Evolutionary conservation across 1,140 invertebrate species (phyloP), one percentile per base, ranked within the genome.

Genomic region (Drosophila ficusphila): DNA sequence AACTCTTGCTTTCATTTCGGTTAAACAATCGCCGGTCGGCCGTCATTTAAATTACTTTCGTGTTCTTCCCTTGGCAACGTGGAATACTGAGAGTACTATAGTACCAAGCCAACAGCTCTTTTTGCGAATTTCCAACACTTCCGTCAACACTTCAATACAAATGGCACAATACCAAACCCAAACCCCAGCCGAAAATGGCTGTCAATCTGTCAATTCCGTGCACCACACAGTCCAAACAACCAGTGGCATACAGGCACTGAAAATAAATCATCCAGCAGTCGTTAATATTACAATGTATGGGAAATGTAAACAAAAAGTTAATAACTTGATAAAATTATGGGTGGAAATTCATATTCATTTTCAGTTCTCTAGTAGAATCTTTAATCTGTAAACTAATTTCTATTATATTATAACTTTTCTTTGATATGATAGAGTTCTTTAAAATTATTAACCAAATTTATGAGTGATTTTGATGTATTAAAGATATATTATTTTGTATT

Each of bases 121-220:
- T 77, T 89, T 89, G 68, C 75, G 74, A 85, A 79, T 77, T 71
- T 81, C 76, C 82, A 86, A 76, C 76, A 81, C 72, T 86, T 82
- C 78, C 77, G 88, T 79, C 75, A 74, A 83, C 89, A 88, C 82
- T 88, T 78, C 70, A 88, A 72, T 53, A 64, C 76, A 78, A 68
- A 68, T 76, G 52, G 48, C 42, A 73, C 46, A 44, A 25, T 31
- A 14, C 25, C 21, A 14, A 18, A 4, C 41, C 21, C 47, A 74
- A 44, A 48, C 42, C 61, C 42, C 58, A 48, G 31, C 48, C 78
- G 33, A 82, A 82, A 81, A 88, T 82, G 69, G 54, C 82, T 88
- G 82, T 82, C 82, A 88, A 88, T 88, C 82, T 88, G 74, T 88
- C 82, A 88, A 47, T 42, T 79, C 54, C 61, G 58, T 56, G 49